Base-by-base conservation (phyloP, 2,888 invertebrate species). In the Galeopsomyia nigrocyanea region DNA sequence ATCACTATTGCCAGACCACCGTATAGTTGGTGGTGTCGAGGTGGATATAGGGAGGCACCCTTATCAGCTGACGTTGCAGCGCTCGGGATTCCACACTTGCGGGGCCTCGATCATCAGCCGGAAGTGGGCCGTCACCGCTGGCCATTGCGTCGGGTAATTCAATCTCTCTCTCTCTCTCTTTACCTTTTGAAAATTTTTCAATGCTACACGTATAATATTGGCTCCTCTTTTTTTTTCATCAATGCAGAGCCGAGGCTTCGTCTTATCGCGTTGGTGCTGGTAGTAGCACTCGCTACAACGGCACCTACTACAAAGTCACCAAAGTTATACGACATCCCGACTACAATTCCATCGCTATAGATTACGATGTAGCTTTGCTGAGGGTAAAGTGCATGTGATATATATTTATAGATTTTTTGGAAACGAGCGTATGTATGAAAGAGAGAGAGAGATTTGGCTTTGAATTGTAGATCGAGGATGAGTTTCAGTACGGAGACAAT, bases 331-430 rank as follows among this genome's bases (percentile, higher is more conserved):
- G 78, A 31, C 88, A 87, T 39, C 39, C 39, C 39, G 7, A 13
- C 39, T 39, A 39, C 13, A 7, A 39, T 13, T 13, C 39, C 7
- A 10, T 1, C 10, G 39, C 39, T 10, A 39, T 39, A 7, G 39
- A 39, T 77, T 88, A 87, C 69, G 88, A 88, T 50, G 85, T 88
- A 17, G 84, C 87, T 5, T 70, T 89, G 31, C 65, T 89, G 21
- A 79, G 86, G 82, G 86, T 87, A 65, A 21, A 39, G 39, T 7
- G 7, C 2, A 39, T 39, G 13, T 13, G 10, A 39, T 10, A 9
- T 7, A 7, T 39, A 7, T 39, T 10, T 39, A 10, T n/a, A n/a
- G n/a, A n/a, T n/a, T 39, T 7, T 39, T 39, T 39, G 7, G 39
- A 10, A 39, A 5, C 7, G 10, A 39, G 13, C 7, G 13, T 21